These are phyloP conservation scores for Prunella himalayana DNA, from an alignment of 2,113 vertebrate species.

Conservation along the genomic window DNA sequence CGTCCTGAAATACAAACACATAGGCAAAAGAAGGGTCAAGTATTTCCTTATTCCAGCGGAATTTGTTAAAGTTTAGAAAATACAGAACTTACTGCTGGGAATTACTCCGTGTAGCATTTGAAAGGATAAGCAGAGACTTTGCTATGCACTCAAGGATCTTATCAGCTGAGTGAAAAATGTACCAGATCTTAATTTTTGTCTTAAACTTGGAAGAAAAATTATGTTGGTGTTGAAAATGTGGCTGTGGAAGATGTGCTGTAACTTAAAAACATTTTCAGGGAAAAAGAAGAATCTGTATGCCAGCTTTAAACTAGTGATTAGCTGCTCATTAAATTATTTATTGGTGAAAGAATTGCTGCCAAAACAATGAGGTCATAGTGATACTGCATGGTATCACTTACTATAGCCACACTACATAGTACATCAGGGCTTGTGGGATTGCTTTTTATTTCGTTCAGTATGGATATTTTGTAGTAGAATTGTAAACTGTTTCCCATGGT, in stretches of 20 bases:
- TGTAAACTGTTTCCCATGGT: not conserved
- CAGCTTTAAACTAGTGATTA: not conserved
- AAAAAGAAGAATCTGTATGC: not conserved
- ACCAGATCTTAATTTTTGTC: not conserved
- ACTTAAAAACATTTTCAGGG: not conserved
- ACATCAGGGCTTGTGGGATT: not conserved
- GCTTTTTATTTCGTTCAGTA: not conserved
- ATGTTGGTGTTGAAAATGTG: not conserved
- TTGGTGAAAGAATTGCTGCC: not conserved
- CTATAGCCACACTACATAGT: not conserved
- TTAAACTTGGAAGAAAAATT: not conserved
- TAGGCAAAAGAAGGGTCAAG: not conserved
- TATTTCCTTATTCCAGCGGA: not conserved
- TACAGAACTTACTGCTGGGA: not conserved
- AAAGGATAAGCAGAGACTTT: not conserved
- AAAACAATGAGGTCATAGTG: not conserved
- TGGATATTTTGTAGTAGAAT: not conserved
- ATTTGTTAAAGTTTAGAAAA: not conserved
- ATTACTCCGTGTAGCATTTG: not conserved
- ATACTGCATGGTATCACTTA: not conserved
- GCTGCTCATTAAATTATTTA: not conserved
- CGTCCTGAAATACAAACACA: not conserved
- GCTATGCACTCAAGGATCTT: not conserved
- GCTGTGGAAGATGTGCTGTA: not conserved
- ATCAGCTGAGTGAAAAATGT: not conserved